Base-by-base conservation (phyloP, 2,797 vertebrate genomes). In the Peromyscus nudipes region DNA sequence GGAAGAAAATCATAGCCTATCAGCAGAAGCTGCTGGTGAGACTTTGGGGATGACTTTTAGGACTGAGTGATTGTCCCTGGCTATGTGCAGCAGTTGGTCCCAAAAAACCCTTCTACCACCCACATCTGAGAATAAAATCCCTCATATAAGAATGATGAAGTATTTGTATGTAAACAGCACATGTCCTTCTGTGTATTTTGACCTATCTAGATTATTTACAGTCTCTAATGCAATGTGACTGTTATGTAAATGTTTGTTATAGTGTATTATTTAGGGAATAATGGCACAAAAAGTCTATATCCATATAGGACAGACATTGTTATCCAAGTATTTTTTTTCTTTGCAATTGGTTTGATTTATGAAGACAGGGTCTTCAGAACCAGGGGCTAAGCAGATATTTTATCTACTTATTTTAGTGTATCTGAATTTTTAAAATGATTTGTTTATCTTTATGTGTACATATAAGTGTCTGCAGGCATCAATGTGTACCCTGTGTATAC, bases 1-100 rank as follows among this genome's bases (percentile, higher is more conserved):
- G 99, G 99, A 99, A 99, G 99, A 99, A 99, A 98, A 99, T 99
- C 90, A 99, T 99, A 55, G 99, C 99, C 52, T 99, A 99, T 91
- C 99, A 99, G 96, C 99, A 99, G 98, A 99, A 99, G 91, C 99
- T 99, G 77, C 99, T 99, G 94, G 99, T 99, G 99, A 98, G 98
- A 60, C 69, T 2, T 71, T 71, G 93, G 62, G 23, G 89, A 4
- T 79, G 60, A 43, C 29, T 64, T 25, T 25, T 34, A 11, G 31
- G 34, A 12, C 27, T 64, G 23, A 49, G 52, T 4, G 4, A 25
- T 60, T 46, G 12, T 92, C n/a, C 76, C 21, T 67, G 27, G 5
- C 4, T 92, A 16, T 57, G 67, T 25, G 29, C 13, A 27, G 46
- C 29, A 17, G 14, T 9, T 37, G 12, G 37, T 83, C 40, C 6